Evolutionary conservation across 2,888 invertebrate genomes (phyloP).

Genomic region (Escarpia spicata): DNA sequence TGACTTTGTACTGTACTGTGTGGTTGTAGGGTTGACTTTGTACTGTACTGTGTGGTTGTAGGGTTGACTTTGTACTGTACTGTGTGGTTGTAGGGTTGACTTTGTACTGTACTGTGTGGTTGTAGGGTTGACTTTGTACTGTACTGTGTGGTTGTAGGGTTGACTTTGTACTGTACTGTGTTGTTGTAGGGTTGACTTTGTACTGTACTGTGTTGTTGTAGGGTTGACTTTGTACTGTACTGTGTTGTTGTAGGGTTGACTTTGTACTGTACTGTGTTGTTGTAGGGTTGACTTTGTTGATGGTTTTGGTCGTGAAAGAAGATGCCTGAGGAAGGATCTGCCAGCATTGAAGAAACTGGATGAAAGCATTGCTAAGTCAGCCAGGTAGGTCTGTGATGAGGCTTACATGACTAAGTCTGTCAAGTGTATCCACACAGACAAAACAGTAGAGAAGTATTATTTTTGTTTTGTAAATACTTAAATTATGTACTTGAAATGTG

Average conservation of each 20-base stretch:
- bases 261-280: not conserved
- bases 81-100: no score
- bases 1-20: not conserved
- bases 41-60: not conserved
- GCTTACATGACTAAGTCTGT: no score
- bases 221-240: not conserved
- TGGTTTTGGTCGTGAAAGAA: conserved; percentile 85
- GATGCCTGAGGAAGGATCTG: conserved; percentile 83
- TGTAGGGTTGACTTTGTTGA: conserved; percentile 87
- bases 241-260: not conserved
- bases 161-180: not conserved
- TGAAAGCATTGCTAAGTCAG: not conserved
- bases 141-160: no score
- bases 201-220: no score
- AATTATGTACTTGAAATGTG: no score
- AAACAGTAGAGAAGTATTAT: no score
- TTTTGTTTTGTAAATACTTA: no score
- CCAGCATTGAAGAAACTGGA: conserved; percentile 43
- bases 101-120: not conserved
- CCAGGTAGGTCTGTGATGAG: not conserved
- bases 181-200: not conserved
- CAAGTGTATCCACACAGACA: no score
- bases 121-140: not conserved
- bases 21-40: no score
- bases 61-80: not conserved